Conservation (phyloP, 2,888 invertebrate genomes). For the Drosophila emarginata region DNA sequence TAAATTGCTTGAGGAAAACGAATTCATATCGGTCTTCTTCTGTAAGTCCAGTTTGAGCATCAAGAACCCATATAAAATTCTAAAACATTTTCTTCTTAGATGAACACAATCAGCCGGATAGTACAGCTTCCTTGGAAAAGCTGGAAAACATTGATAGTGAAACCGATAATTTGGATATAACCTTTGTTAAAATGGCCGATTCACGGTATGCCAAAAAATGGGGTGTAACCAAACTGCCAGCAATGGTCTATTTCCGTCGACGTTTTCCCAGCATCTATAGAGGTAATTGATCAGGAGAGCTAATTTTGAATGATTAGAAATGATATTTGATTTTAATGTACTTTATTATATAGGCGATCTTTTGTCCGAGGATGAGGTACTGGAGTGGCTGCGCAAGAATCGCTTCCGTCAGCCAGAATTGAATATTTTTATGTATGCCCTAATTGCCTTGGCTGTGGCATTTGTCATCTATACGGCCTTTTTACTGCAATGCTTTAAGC, state of each 20-base stretch:
- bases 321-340: not conserved
- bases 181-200: conserved; percentile 97
- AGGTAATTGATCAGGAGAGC: conserved; percentile 84
- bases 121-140: conserved; percentile 91
- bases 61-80: not conserved
- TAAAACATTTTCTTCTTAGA: conserved; percentile 83
- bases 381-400: conserved; percentile 96
- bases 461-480: conserved; percentile 96
- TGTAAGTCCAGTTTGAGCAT: conserved; percentile 86
- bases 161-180: conserved; percentile 96
- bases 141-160: conserved; percentile 97
- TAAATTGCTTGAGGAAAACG: conserved; percentile 96
- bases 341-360: conserved; percentile 87
- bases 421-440: conserved; percentile 96
- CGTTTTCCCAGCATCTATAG: conserved; percentile 96
- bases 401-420: conserved; percentile 95
- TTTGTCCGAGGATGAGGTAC: conserved; percentile 91
- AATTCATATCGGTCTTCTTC: conserved; percentile 96
- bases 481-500: conserved; percentile 93
- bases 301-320: not conserved
- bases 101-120: conserved; percentile 90
- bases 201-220: conserved; percentile 95
- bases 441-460: conserved; percentile 92
- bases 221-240: conserved; percentile 95
- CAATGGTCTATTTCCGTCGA: conserved; percentile 94